These are phyloP conservation scores for Planococcus citri DNA, from an alignment of 1,140 invertebrate genomes.

Conservation along the genomic window DNA sequence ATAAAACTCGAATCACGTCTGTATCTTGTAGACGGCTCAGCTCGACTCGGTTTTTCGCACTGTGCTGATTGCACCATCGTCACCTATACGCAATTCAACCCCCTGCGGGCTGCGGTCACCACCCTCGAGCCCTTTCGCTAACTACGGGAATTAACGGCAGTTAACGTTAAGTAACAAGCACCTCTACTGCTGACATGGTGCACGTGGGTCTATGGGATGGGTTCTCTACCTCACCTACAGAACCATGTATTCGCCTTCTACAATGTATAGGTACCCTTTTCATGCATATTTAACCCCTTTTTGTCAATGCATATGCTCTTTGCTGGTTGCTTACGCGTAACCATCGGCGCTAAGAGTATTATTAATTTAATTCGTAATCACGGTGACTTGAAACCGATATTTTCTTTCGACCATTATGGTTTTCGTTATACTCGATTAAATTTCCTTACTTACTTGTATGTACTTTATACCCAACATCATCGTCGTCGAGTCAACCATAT, in stretches of 20 bases:
- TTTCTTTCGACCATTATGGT: conserved; percentile 1
- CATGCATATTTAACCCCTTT: background rate
- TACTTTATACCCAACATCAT: too few species aligned
- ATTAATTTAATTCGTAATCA: conserved; percentile 1
- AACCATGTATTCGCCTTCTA: background rate
- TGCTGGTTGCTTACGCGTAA: too few species aligned
- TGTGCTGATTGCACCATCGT: too few species aligned
- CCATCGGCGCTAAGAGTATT: too few species aligned
- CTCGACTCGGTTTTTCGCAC: too few species aligned
- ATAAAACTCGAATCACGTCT: background rate
- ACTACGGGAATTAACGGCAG: background rate
- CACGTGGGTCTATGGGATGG: too few species aligned
- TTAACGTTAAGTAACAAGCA: background rate
- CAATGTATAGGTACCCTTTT: background rate
- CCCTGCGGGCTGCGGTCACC: too few species aligned
- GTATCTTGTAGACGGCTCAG: background rate
- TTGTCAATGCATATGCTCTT: background rate
- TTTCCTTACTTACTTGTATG: too few species aligned
- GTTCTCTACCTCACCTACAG: too few species aligned
- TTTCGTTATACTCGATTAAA: background rate
- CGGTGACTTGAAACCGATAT: background rate
- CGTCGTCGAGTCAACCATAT: too few species aligned
- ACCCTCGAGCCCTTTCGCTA: background rate
- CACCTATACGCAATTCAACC: background rate
- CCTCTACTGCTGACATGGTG: too few species aligned